phyloP scores from a whole-genome alignment of 2,113 vertebrate species.

The Speoplatyrhinus poulsoni region DNA sequence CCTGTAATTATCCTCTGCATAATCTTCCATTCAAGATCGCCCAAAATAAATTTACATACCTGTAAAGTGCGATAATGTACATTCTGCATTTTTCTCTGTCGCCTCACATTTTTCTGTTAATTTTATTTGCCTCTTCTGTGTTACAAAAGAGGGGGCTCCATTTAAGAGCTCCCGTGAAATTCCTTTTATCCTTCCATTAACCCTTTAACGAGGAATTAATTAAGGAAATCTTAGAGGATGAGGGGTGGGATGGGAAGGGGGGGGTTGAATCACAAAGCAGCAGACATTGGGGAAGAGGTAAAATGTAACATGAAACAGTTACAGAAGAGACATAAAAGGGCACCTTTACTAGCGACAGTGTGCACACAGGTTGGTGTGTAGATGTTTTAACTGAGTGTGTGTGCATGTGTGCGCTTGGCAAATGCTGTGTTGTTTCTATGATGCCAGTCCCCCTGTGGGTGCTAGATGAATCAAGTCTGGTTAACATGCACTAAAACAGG shows the following conservation, averaged over 20 bases:
- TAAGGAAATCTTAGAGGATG: slow-evolving; percentile 16
- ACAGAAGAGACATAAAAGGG: too few species aligned
- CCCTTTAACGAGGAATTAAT: slow-evolving; percentile 39
- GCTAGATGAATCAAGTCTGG: slow-evolving; percentile 46
- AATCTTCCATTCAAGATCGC: neutral
- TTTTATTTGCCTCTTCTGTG: slow-evolving; percentile 22
- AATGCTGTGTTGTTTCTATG: slow-evolving; percentile 14
- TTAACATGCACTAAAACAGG: slow-evolving; percentile 40
- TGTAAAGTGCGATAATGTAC: neutral
- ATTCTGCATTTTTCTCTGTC: slow-evolving; percentile 5
- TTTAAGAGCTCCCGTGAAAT: slow-evolving; percentile 44
- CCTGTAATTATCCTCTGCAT: neutral
- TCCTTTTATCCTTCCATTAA: slow-evolving; percentile 43
- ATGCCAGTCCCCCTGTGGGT: slow-evolving; percentile 42
- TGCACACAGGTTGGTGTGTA: too few species aligned
- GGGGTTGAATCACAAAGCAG: too few species aligned
- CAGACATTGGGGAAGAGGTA: too few species aligned
- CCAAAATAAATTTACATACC: slow-evolving; percentile 1
- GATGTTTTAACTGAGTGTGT: slow-evolving; percentile 11
- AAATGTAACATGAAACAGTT: too few species aligned
- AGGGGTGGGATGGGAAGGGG: neutral
- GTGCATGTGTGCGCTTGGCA: slow-evolving; percentile 36
- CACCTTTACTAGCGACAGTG: too few species aligned
- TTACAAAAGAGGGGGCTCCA: slow-evolving; percentile 27
- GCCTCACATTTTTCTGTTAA: neutral